A percentile compares a stretch with the other conserved stretches of the same genome.
These are phyloP conservation scores for Halichondria panicea DNA, from an alignment of 37 sponge, comb jelly and placozoan species.

Conservation along the genomic window DNA sequence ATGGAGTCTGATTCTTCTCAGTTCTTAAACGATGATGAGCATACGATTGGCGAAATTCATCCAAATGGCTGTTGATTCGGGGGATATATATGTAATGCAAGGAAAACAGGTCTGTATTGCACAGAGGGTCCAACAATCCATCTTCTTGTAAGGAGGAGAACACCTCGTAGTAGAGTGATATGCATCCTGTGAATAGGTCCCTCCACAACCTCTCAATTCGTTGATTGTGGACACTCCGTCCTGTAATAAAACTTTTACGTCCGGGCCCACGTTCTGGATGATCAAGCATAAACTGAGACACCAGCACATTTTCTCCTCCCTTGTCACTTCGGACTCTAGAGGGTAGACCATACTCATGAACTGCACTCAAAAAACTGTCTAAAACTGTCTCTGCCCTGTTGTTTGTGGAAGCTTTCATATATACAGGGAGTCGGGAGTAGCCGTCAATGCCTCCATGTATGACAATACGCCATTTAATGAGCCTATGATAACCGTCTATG, in stretches of 20 bases:
- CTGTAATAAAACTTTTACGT: conserved; percentile 53
- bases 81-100: conserved; percentile 55
- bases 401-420: conserved; percentile 32
- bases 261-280: conserved; percentile 58
- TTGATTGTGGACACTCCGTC: conserved; percentile 38
- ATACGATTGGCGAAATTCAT: conserved; percentile 49
- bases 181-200: too few relatives aligned
- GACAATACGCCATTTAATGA: conserved; percentile 54
- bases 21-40: conserved; percentile 40
- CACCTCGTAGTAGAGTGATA: conserved; percentile 39
- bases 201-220: conserved; percentile 12
- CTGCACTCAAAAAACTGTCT: conserved; percentile 28
- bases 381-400: conserved; percentile 42
- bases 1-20: too few relatives aligned
- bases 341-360: conserved; percentile 34
- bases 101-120: conserved; percentile 37
- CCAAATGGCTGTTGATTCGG: conserved; percentile 41
- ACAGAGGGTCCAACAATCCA: conserved; percentile 25
- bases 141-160: conserved; percentile 58
- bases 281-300: conserved; percentile 56
- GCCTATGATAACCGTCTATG: conserved; percentile 45
- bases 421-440: conserved; percentile 53
- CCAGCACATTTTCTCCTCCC: conserved; percentile 63
- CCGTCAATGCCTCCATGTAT: conserved; percentile 67
- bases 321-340: conserved; percentile 61